A percentile compares a stretch with the other conserved stretches of the same genome.
Conservation (phyloP, 1,140 invertebrate genomes). For the Ostrea denselamellosa region DNA sequence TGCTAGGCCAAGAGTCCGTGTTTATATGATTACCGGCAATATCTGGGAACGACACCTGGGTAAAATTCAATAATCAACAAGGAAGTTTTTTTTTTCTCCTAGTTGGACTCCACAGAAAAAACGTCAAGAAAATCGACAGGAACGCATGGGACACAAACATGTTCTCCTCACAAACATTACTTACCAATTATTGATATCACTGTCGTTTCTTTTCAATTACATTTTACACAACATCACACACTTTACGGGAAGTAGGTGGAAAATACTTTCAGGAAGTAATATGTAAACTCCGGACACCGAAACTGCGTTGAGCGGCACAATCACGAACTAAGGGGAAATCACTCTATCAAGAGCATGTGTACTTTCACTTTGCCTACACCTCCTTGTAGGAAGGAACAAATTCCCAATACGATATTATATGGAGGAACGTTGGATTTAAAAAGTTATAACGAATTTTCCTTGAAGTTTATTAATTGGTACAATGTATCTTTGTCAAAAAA, state of each 20-base stretch:
- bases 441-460: too few species aligned
- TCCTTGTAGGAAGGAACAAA: too few species aligned
- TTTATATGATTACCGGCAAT: neutral
- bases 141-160: neutral
- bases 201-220: neutral
- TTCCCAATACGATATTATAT: too few species aligned
- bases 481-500: too few species aligned
- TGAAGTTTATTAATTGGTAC: too few species aligned
- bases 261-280: conserved; percentile 25
- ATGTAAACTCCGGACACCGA: neutral
- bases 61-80: neutral
- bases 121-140: neutral
- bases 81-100: neutral
- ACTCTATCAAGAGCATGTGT: neutral
- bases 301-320: neutral
- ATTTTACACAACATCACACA: neutral
- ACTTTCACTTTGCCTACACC: neutral
- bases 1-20: neutral
- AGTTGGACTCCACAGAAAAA: neutral
- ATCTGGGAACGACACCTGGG: neutral
- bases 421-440: too few species aligned
- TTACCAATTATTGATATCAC: neutral
- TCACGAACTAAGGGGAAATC: conserved; percentile 4
- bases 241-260: conserved; percentile 25
- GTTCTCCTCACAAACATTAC: neutral